phyloP scores from a whole-genome alignment of 1,140 invertebrate species.

The Drosophila seguyi region DNA sequence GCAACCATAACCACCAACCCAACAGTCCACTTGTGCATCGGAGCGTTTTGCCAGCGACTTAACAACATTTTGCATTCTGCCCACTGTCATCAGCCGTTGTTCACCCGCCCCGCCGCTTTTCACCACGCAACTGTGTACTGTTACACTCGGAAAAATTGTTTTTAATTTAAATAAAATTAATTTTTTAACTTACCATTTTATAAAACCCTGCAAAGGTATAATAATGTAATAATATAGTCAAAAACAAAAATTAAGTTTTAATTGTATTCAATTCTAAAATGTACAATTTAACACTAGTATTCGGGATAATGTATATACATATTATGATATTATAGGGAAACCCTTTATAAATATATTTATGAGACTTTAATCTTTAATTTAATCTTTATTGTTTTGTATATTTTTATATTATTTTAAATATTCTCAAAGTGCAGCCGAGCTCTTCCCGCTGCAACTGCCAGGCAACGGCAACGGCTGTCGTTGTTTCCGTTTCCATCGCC shows the following conservation, averaged over 20 bases:
- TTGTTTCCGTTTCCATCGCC: conserved; percentile 45
- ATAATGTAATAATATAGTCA: too few species aligned
- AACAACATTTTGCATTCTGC: conserved; percentile 56
- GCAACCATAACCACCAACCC: conserved; percentile 48
- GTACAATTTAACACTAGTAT: too few species aligned
- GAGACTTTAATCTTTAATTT: too few species aligned
- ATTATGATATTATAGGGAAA: too few species aligned
- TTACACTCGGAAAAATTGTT: neutral
- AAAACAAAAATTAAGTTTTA: too few species aligned
- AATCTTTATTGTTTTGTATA: too few species aligned
- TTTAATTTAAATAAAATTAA: neutral
- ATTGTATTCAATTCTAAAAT: too few species aligned
- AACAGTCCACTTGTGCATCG: conserved; percentile 52
- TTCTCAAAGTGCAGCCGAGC: neutral
- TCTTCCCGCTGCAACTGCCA: conserved; percentile 2
- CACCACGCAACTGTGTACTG: neutral
- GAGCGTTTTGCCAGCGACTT: conserved; percentile 51
- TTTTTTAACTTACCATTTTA: neutral
- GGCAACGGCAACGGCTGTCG: conserved; percentile 31
- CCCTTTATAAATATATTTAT: too few species aligned
- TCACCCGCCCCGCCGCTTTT: neutral
- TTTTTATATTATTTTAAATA: too few species aligned
- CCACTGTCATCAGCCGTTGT: conserved; percentile 52
- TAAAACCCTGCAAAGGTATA: too few species aligned
- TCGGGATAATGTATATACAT: too few species aligned